Base-by-base conservation (phyloP, 2,113 vertebrate genomes). In the Oryzias woworae region DNA sequence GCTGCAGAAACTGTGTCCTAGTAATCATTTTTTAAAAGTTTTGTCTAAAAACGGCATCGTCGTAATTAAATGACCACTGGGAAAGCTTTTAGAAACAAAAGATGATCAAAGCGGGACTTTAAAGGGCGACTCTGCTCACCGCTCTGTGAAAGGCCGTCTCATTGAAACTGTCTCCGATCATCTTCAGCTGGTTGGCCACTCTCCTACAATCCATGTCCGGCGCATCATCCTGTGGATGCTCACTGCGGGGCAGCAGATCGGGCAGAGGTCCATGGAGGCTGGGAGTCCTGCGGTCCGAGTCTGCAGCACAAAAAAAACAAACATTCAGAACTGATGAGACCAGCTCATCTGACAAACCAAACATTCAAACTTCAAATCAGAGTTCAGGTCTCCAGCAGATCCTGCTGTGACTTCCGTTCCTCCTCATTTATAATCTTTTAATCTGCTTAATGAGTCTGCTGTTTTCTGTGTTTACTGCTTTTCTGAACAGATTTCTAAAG, bases 151-250 rank as follows among this genome's bases (percentile, higher is more conserved):
- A 81, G n/a, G 86, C 53, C 2, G 77, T 72, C 56, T 77, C 4
- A 5, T 92, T 89, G 41, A 90, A 79, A 17, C 91, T 64, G 7
- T 92, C 91, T 46, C 91, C 91, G 4, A 92, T 89, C 28, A 53
- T 24, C 58, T 84, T 88, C 68, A 92, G 85, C 77, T 87, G 90
- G 14, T 58, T 4, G 28, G 84, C 91, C 66, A 92, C 74, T 18
- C 84, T 81, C 54, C 71, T 56, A 20, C 87, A 55, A 42, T 80
- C 78, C 51, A 78, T 62, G 64, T 85, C 83, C 69, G 36, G 75
- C 23, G 0, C 44, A 0, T 64, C 63, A 53, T 74, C 73, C 2
- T 71, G 69, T 0, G 75, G 71, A 31, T 46, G 81, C 68, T 82
- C 84, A n/a, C 75, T 86, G 24, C 36, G 72, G 18, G 74, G 75